These are phyloP conservation scores for Papilio aristodemus DNA, from an alignment of 1,140 invertebrate genomes.

Conservation along the genomic window DNA sequence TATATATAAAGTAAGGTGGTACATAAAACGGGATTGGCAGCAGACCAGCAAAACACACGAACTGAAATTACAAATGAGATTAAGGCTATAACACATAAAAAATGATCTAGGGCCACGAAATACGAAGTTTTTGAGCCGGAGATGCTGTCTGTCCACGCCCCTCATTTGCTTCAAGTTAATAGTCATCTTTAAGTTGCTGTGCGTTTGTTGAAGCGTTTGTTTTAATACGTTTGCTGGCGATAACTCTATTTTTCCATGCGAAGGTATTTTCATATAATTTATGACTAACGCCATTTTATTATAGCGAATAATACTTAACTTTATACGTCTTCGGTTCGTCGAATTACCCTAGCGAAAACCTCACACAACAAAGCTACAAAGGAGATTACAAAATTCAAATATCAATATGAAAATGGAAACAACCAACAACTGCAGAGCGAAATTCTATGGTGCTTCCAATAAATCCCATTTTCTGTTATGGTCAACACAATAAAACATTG, in stretches of 20 bases:
- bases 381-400: neutral
- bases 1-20: too few species aligned
- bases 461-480: too few species aligned
- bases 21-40: too few species aligned
- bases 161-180: constrained; percentile 26
- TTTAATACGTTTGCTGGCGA: constrained; percentile 28
- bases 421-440: neutral
- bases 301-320: constrained; percentile 22
- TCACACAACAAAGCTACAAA: neutral
- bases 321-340: neutral
- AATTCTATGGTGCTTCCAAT: neutral
- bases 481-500: too few species aligned
- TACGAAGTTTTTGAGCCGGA: neutral
- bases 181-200: constrained; percentile 31
- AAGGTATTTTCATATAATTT: constrained; percentile 30
- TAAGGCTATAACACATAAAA: too few species aligned
- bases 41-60: too few species aligned
- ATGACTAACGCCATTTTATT: constrained; percentile 14
- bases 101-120: neutral
- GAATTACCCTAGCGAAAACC: neutral
- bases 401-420: neutral
- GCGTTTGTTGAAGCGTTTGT: constrained; percentile 34
- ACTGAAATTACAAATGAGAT: too few species aligned
- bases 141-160: constrained; percentile 25
- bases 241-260: constrained; percentile 16